Base-by-base conservation (phyloP, 2,797 vertebrate genomes). In the Pogoniulus pusillus region DNA sequence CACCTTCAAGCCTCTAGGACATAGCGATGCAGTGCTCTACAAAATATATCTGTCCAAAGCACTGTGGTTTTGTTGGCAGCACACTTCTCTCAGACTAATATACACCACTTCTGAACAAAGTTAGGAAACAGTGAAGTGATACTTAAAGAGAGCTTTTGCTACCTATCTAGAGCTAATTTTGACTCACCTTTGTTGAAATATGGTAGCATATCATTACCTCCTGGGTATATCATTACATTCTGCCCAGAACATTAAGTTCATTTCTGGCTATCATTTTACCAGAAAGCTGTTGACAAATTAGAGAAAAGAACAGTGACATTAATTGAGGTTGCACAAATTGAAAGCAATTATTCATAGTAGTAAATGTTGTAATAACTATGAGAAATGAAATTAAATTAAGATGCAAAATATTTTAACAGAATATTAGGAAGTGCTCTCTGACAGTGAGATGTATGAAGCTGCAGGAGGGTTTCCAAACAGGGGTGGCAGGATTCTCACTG, bases 221-320 rank as follows among this genome's bases (percentile, higher is more conserved):
- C 65, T 19, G 14, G 9, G 29, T 22, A 32, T 73, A 49, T 24
- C 47, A 13, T 47, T 47, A 22, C 6, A 6, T 47, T 47, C 39
- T 18, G 15, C 10, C n/a, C 22, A 32, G 73, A n/a, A n/a, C n/a
- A n/a, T n/a, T n/a, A n/a, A n/a, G n/a, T n/a, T n/a, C n/a, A n/a
- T n/a, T 85, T 84, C 23, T 77, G 39, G 37, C 12, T 43, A 69
- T 20, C 3, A 39, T 85, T 72, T 85, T 53, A 41, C 9, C 12
- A 75, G 57, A 85, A 85, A 83, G 13, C 10, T 89, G 47, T 87
- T 87, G 70, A 78, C 53, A 89, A 85, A 78, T 89, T 81, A 72
- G n/a, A 76, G 29, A 57, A 70, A 87, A 72, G 22, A 63, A 62
- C 22, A 60, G 53, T 32, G 18, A 24, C 10, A 35, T 66, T 75